Base-by-base conservation (phyloP, 2,797 vertebrate species). In the Natrix natrix region DNA sequence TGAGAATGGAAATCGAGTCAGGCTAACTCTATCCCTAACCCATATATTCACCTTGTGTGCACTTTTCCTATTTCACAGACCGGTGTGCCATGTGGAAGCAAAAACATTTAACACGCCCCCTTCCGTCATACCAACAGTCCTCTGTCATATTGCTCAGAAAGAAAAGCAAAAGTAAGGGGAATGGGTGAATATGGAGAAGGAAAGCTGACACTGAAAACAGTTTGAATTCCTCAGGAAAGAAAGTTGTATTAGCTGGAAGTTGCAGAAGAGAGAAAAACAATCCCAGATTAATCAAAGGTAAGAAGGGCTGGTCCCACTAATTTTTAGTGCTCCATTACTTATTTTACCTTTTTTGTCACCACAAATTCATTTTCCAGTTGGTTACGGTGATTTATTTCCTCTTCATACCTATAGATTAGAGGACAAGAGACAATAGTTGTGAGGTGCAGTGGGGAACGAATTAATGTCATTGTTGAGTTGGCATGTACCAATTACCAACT, bases 331-430 rank as follows among this genome's bases (percentile, higher is more conserved):
- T n/a, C 26, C 8, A 24, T 1, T 24, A 3, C 28, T 59, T 0
- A 26, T 52, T 60, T 22, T 57, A 96, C 95, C 95, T 96, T 96
- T 92, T 97, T 96, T 1, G 93, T 96, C 37, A 97, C 43, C 24
- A 97, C 96, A 96, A 96, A 97, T 52, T 96, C 95, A 56, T 96
- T 97, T 86, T 97, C 96, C 91, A 96, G 12, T 28, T 96, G 93
- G 37, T 95, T 95, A n/a, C 94, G 92, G n/a, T 87, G 90, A 61
- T 96, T 95, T 61, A 97, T 95, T 93, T 97, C 95, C 63, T 97
- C 96, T 91, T 97, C 96, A 56, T 97, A 96, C 87, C 95, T 96
- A 74, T 48, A 91, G 88, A 54, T 52, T n/a, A 88, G 63, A 94
- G 55, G n/a, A 93, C 48, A 57, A 48, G 37, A 92, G 3, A 66